Evolutionary conservation across 2,797 vertebrate species (phyloP).

Genomic region (Cossypha heuglini): DNA sequence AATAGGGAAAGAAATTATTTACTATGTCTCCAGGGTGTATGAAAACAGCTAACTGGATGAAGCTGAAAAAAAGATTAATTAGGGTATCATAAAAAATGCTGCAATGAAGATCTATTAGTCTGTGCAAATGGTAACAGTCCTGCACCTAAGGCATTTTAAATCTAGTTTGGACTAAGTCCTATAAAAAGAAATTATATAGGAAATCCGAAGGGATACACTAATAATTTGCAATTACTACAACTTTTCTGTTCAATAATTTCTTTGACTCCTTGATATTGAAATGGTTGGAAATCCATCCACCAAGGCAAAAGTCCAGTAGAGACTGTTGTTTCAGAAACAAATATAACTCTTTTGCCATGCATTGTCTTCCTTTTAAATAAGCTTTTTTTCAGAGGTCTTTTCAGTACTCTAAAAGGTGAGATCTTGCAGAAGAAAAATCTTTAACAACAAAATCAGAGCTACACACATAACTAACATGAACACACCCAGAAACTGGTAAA

Average conservation of each 20-base stretch:
- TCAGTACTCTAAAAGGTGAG: background rate
- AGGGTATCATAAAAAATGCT: background rate
- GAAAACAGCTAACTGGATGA: background rate
- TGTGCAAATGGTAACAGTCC: background rate
- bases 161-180: background rate
- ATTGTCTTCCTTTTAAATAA: background rate
- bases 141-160: background rate
- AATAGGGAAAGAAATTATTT: background rate
- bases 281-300: background rate
- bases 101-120: background rate
- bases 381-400: background rate
- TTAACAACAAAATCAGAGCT: background rate
- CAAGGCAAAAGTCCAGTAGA: background rate
- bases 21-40: background rate
- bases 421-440: background rate
- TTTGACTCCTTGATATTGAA: background rate
- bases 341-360: background rate
- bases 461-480: background rate
- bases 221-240: background rate
- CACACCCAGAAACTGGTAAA: background rate
- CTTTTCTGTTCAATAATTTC: background rate
- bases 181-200: background rate
- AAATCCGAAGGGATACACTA: background rate
- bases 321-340: background rate
- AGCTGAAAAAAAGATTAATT: background rate